A percentile compares a stretch with the other conserved stretches of the same genome.
Evolutionary conservation across 2,888 invertebrate species (phyloP).

Genomic region (Oegoconia quadripuncta): DNA sequence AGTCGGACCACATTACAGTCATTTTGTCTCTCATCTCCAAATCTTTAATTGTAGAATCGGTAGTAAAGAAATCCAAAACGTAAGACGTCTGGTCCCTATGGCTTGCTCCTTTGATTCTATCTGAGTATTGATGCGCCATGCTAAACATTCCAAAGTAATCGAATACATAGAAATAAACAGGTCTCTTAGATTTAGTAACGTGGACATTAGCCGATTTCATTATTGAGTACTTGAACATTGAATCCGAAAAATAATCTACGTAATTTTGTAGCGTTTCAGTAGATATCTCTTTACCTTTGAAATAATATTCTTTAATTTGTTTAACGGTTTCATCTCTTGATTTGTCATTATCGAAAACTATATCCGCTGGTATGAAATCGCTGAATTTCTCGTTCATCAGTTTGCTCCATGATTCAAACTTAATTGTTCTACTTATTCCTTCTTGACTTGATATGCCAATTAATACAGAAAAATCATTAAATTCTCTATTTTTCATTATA

Average conservation of each 20-base stretch:
- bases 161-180: constrained; percentile 62
- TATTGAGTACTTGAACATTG: constrained; percentile 64
- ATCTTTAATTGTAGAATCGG: constrained; percentile 46
- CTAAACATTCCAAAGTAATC: constrained; percentile 57
- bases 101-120: constrained; percentile 58
- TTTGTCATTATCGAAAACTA: constrained; percentile 41
- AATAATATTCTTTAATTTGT: constrained; percentile 49
- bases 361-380: constrained; percentile 59
- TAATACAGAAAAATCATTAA: constrained; percentile 46
- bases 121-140: constrained; percentile 54
- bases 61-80: constrained; percentile 55
- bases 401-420: constrained; percentile 55
- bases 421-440: constrained; percentile 57
- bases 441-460: constrained; percentile 67
- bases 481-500: constrained; percentile 43
- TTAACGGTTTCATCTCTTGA: constrained; percentile 36
- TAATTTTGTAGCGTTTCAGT: constrained; percentile 44
- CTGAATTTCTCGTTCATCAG: constrained; percentile 60
- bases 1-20: constrained; percentile 67
- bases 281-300: constrained; percentile 46
- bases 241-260: constrained; percentile 63
- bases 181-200: constrained; percentile 33
- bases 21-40: constrained; percentile 56
- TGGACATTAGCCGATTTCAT: constrained; percentile 59
- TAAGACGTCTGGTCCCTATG: constrained; percentile 68